These are phyloP conservation scores for Xenotilapia caudafasciata DNA, from an alignment of 2,113 vertebrate species.

Conservation along the genomic window DNA sequence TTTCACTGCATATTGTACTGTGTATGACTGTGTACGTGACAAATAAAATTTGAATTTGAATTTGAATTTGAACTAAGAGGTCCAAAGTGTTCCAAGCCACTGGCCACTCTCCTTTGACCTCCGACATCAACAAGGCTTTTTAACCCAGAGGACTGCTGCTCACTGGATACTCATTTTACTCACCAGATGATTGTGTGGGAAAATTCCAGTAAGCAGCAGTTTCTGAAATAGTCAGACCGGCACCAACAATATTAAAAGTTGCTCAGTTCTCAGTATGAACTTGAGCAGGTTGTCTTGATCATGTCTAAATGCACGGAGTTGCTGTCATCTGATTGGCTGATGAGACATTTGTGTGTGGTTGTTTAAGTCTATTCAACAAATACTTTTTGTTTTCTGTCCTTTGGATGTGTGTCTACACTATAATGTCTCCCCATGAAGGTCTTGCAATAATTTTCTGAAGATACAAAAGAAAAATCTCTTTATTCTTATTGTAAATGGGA, in stretches of 20 bases:
- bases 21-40: too few species aligned
- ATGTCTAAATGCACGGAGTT: neutral
- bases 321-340: neutral
- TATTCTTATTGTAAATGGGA: neutral
- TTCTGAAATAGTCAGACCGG: neutral
- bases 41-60: too few species aligned
- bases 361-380: neutral
- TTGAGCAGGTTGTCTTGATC: neutral
- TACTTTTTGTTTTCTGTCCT: neutral
- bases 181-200: neutral
- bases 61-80: neutral
- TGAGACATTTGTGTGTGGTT: neutral
- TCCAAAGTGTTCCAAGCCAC: neutral
- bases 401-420: neutral
- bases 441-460: neutral
- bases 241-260: neutral
- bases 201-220: neutral
- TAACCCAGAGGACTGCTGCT: neutral
- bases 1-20: too few species aligned
- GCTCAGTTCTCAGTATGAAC: neutral
- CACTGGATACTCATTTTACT: neutral
- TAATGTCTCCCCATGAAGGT: neutral
- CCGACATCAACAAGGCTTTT: neutral
- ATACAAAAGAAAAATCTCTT: neutral
- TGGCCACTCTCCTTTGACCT: neutral